These are phyloP conservation scores for Pseudococcus jackbeardsleyi DNA, from an alignment of 2,888 invertebrate genomes.

Conservation along the genomic window DNA sequence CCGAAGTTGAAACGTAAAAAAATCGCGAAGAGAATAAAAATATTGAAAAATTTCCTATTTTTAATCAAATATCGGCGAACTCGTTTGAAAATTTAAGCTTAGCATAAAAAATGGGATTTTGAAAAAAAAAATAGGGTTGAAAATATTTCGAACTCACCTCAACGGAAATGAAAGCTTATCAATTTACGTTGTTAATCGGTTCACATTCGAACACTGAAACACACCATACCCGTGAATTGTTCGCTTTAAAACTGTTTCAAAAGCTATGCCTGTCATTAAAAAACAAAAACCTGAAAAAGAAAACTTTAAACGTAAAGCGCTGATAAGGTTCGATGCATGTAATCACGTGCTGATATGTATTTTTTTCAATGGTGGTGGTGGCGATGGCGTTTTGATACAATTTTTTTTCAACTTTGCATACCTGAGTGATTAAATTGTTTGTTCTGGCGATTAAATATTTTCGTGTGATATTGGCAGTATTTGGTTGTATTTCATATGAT, in stretches of 20 bases:
- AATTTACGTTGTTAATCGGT: slow-evolving; percentile 3
- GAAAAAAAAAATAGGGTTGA: not conserved
- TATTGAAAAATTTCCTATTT: not conserved
- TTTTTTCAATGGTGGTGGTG: not conserved
- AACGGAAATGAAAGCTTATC: slow-evolving; percentile 18
- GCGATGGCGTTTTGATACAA: not conserved
- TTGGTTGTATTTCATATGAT: no score
- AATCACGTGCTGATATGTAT: slow-evolving; percentile 33
- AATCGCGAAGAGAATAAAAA: not conserved
- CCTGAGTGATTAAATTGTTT: not conserved
- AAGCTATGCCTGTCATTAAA: slow-evolving; percentile 28
- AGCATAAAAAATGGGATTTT: no score
- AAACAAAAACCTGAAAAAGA: slow-evolving; percentile 12
- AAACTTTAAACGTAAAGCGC: slow-evolving; percentile 16
- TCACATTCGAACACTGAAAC: slow-evolving; percentile 23
- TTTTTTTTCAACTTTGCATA: slow-evolving; percentile 6
- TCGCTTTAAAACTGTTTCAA: slow-evolving; percentile 46
- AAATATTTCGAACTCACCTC: slow-evolving; percentile 11
- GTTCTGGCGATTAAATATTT: not conserved
- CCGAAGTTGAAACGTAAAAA: not conserved
- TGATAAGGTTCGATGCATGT: slow-evolving; percentile 44
- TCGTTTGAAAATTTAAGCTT: no score
- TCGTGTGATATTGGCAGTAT: not conserved
- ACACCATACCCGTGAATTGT: slow-evolving; percentile 29
- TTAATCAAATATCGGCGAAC: not conserved